A percentile compares a stretch with the other conserved stretches of the same genome.
Evolutionary conservation across 2,888 invertebrate genomes (phyloP).

Genomic region (Amphipyra berbera): DNA sequence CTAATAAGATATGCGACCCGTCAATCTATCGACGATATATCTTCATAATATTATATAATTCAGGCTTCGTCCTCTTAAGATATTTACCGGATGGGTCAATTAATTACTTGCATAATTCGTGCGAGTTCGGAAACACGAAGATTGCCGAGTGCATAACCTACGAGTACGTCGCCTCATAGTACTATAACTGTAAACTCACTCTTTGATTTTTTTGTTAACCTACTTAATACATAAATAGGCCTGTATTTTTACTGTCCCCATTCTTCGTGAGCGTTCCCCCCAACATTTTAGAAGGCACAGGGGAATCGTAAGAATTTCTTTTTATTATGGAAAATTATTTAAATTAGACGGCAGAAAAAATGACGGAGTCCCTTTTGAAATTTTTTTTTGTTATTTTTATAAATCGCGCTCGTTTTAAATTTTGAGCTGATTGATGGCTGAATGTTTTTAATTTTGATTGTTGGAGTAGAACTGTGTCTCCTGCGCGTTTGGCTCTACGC

Average conservation of each 20-base stretch:
- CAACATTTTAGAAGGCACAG: conserved; percentile 51
- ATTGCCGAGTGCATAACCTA: too few species aligned
- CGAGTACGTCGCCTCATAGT: too few species aligned
- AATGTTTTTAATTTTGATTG: conserved; percentile 8
- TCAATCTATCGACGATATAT: too few species aligned
- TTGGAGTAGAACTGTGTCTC: background rate
- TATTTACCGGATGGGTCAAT: too few species aligned
- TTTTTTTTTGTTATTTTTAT: conserved; percentile 31
- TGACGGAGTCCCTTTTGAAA: conserved; percentile 29
- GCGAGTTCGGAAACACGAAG: too few species aligned
- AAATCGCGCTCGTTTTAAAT: conserved; percentile 9
- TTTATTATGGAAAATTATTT: conserved; percentile 63
- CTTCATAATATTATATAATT: too few species aligned
- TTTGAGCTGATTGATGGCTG: conserved; percentile 9
- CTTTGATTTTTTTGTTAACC: conserved; percentile 3
- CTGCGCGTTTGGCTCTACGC: too few species aligned
- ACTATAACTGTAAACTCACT: too few species aligned
- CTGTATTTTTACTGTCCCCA: conserved; percentile 41
- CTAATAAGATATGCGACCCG: too few species aligned
- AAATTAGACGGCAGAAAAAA: conserved; percentile 58
- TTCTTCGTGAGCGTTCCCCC: conserved; percentile 43
- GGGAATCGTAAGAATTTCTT: conserved; percentile 59
- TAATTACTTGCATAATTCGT: too few species aligned
- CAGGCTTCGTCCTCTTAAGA: too few species aligned
- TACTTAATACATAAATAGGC: conserved; percentile 19